phyloP scores from a whole-genome alignment of 2,888 invertebrate genomes.

The Sphaerophoria rueppellii region DNA sequence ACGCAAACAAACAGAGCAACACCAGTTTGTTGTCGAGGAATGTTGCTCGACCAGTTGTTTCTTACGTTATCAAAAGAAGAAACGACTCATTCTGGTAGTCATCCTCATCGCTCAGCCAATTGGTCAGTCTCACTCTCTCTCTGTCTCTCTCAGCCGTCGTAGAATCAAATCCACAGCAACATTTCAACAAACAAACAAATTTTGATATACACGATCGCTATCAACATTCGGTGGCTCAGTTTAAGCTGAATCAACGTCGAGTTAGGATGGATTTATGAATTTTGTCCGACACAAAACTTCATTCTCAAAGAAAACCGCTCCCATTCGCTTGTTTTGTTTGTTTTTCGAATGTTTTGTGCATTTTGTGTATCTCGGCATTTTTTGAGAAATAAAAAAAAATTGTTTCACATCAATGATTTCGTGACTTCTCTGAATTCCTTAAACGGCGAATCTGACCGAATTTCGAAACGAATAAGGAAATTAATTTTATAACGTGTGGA shows the following conservation, averaged over 20 bases:
- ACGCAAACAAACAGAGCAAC: background rate
- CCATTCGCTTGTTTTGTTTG: slow-evolving; percentile 23
- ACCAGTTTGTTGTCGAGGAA: slow-evolving; percentile 35
- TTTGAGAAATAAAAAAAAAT: slow-evolving; percentile 28
- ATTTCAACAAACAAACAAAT: slow-evolving; percentile 29
- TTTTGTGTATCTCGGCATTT: slow-evolving; percentile 16
- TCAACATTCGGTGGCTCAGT: slow-evolving; percentile 67
- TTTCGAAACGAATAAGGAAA: slow-evolving; percentile 46
- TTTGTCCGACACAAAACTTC: slow-evolving; percentile 24
- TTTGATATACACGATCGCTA: slow-evolving; percentile 71
- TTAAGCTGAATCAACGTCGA: slow-evolving; percentile 56
- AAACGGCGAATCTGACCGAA: slow-evolving; percentile 62
- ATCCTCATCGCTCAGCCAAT: background rate
- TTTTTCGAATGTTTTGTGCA: slow-evolving; percentile 9
- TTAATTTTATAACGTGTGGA: slow-evolving; percentile 45
- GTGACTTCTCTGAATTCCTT: slow-evolving; percentile 39
- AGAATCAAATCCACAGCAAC: slow-evolving; percentile 4
- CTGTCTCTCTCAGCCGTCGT: no score
- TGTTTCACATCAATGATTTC: slow-evolving; percentile 55
- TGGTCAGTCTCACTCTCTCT: background rate
- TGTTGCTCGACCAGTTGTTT: slow-evolving; percentile 63
- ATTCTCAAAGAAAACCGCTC: slow-evolving; percentile 34
- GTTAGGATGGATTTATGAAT: slow-evolving; percentile 41
- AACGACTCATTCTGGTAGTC: background rate
- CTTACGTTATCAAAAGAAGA: background rate